Evolutionary conservation across 2,888 invertebrate species (phyloP).

Genomic region (Drosophila ochracea): DNA sequence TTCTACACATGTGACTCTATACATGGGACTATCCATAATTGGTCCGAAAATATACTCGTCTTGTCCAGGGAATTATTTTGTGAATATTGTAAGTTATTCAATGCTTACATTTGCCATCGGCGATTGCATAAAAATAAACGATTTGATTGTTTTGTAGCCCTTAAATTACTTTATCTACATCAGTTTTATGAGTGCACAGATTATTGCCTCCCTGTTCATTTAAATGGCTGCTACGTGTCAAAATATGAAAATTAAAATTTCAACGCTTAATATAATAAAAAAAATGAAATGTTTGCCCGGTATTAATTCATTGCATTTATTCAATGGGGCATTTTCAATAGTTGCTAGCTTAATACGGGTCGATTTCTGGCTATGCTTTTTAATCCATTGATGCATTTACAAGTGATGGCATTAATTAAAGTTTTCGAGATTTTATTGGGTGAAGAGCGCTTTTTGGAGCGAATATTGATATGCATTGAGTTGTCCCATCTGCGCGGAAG

Average conservation of each 20-base stretch:
- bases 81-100: conserved; percentile 58
- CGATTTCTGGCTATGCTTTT: conserved; percentile 8
- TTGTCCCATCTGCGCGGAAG: not conserved
- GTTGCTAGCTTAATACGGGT: conserved; percentile 41
- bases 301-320: conserved; percentile 59
- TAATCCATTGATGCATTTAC: conserved; percentile 25
- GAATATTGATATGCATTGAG: not conserved
- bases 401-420: conserved; percentile 20
- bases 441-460: not conserved
- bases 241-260: conserved; percentile 71
- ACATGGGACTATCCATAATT: conserved; percentile 50
- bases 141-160: conserved; percentile 27
- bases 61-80: conserved; percentile 62
- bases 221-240: conserved; percentile 65
- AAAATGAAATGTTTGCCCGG: conserved; percentile 15
- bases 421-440: conserved; percentile 7
- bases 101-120: conserved; percentile 25
- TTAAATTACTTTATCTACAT: conserved; percentile 23
- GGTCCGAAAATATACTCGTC: conserved; percentile 61
- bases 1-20: not conserved
- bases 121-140: conserved; percentile 39
- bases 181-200: conserved; percentile 23
- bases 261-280: conserved; percentile 10
- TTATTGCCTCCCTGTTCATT: conserved; percentile 43
- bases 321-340: conserved; percentile 43